Conservation (phyloP, 2,797 vertebrate species). For the Jordanella pulchra region DNA sequence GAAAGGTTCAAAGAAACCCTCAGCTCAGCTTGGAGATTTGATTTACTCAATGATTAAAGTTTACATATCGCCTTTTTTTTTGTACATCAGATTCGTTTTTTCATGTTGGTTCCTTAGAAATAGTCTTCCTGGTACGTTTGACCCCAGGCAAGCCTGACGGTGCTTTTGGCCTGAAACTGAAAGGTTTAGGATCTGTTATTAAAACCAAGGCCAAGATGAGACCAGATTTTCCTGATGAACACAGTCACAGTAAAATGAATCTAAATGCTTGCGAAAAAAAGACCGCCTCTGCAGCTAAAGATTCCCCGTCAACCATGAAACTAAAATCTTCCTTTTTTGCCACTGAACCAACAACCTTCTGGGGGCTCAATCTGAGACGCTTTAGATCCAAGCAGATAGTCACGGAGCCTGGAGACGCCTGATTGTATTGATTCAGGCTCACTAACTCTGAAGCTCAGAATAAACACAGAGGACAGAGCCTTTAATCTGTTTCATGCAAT, state of each 20-base stretch:
- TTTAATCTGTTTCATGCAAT: constrained; percentile 11
- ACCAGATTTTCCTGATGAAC: constrained; percentile 6
- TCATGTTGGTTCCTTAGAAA: constrained; percentile 43
- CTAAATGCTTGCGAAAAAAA: not conserved
- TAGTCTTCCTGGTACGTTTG: constrained; percentile 27
- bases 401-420: constrained; percentile 9
- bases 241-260: not conserved
- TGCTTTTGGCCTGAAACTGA: not conserved
- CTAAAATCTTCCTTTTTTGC: constrained; percentile 1
- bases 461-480: not conserved
- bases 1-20: constrained; percentile 3
- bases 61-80: not conserved
- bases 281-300: not conserved
- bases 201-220: not conserved
- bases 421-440: constrained; percentile 1
- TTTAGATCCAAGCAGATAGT: constrained; percentile 33
- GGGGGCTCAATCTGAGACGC: constrained; percentile 18
- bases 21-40: constrained; percentile 2
- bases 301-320: constrained; percentile 1
- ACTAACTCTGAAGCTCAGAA: not conserved
- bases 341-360: constrained; percentile 8
- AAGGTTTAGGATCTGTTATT: constrained; percentile 1
- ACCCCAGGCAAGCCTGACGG: constrained; percentile 19
- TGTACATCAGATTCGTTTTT: constrained; percentile 16
- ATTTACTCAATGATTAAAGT: not conserved